phyloP scores from a whole-genome alignment of 2,888 invertebrate species.

The Eupithecia dodoneata region DNA sequence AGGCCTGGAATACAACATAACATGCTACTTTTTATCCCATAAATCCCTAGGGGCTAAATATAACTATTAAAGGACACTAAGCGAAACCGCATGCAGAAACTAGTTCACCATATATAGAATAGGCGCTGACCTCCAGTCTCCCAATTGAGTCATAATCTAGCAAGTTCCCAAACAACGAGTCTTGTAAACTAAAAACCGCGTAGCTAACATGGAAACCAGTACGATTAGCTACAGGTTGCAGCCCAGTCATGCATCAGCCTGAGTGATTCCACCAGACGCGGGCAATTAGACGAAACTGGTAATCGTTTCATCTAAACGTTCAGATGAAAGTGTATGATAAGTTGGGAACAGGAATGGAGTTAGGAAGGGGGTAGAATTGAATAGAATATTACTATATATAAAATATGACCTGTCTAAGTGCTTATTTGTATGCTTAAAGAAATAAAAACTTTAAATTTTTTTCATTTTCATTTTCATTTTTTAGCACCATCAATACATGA shows the following conservation, averaged over 20 bases:
- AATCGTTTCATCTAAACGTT: constrained; percentile 78
- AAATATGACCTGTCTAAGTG: no score
- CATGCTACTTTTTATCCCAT: no score
- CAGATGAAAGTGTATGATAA: constrained; percentile 82
- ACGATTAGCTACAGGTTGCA: constrained; percentile 46
- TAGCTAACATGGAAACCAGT: constrained; percentile 35
- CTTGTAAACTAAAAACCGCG: constrained; percentile 26
- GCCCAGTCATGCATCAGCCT: constrained; percentile 70
- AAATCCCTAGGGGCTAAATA: no score
- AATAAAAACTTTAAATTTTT: no score
- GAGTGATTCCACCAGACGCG: constrained; percentile 69
- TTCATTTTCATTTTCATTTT: no score
- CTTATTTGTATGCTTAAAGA: no score
- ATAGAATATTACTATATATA: no score
- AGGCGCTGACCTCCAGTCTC: neutral
- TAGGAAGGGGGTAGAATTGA: neutral
- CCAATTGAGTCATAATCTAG: constrained; percentile 7
- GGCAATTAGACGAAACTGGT: constrained; percentile 79
- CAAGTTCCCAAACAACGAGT: constrained; percentile 16
- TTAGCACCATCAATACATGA: no score
- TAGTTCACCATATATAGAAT: neutral
- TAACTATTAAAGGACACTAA: no score
- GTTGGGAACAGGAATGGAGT: constrained; percentile 27
- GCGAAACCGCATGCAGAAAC: no score
- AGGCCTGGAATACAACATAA: no score